phyloP scores from a whole-genome alignment of 1,140 invertebrate genomes.

The Colletes latitarsis region DNA sequence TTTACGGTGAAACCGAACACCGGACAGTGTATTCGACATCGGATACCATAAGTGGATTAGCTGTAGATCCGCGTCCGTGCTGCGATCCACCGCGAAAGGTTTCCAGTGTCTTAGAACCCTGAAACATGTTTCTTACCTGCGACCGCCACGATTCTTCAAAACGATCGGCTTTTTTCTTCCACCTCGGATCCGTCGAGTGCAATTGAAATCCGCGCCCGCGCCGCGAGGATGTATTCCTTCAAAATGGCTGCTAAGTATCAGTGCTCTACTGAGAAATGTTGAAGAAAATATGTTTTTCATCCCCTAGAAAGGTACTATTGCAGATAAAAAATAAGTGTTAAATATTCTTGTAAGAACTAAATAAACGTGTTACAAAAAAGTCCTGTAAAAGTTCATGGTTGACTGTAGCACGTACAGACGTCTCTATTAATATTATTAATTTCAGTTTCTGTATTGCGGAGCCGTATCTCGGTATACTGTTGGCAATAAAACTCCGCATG shows the following conservation, averaged over 20 bases:
- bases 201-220: neutral
- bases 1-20: constrained; percentile 75
- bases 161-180: neutral
- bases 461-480: too few species aligned
- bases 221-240: neutral
- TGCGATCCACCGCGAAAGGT: constrained; percentile 51
- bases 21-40: constrained; percentile 71
- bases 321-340: too few species aligned
- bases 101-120: constrained; percentile 53
- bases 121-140: constrained; percentile 29
- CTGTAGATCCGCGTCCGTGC: constrained; percentile 48
- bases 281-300: too few species aligned
- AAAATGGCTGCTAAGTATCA: neutral
- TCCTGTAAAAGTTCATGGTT: too few species aligned
- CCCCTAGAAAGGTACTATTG: too few species aligned
- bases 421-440: too few species aligned
- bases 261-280: too few species aligned
- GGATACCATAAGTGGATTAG: constrained; percentile 78
- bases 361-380: too few species aligned
- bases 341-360: too few species aligned
- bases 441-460: too few species aligned
- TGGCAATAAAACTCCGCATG: neutral
- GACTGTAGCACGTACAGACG: too few species aligned
- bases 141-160: constrained; percentile 14
- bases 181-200: neutral